Percentiles rank a stretch among this genome's conserved stretches.
Evolutionary conservation across 2,888 invertebrate genomes (phyloP).

Genomic region (Leptogaster cylindrica): DNA sequence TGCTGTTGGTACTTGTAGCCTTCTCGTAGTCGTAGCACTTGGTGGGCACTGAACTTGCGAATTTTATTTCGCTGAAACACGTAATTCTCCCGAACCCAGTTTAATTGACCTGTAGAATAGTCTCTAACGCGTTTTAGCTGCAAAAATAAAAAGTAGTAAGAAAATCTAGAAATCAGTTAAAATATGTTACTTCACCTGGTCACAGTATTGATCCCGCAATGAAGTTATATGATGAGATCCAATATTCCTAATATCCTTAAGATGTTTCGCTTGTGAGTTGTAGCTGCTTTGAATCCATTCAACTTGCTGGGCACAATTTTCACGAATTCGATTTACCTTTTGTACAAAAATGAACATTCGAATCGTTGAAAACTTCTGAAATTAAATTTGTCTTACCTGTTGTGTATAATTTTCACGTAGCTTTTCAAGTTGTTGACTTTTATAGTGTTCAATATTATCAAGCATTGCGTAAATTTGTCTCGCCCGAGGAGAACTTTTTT

Average conservation of each 20-base stretch:
- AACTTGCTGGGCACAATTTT: constrained; percentile 92
- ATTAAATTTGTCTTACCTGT: constrained; percentile 67
- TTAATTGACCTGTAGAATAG: constrained; percentile 88
- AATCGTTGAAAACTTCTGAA: constrained; percentile 1
- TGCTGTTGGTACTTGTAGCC: constrained; percentile 96
- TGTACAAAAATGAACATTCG: constrained; percentile 43
- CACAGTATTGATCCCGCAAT: constrained; percentile 88
- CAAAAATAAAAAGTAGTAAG: constrained; percentile 50
- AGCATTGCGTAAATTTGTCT: constrained; percentile 86
- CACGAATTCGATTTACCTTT: constrained; percentile 86
- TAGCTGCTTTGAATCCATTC: constrained; percentile 94
- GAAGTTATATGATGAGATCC: constrained; percentile 86
- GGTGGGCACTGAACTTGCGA: constrained; percentile 92
- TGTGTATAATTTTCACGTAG: constrained; percentile 89
- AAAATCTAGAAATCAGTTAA: constrained; percentile 41
- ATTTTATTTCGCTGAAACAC: constrained; percentile 94
- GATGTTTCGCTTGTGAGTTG: constrained; percentile 82
- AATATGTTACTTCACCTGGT: constrained; percentile 72
- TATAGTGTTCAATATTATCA: constrained; percentile 89
- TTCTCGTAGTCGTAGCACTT: constrained; percentile 85
- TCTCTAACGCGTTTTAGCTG: constrained; percentile 91
- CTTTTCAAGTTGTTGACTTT: constrained; percentile 85
- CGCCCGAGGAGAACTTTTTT: constrained; percentile 75
- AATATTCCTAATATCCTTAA: constrained; percentile 88
- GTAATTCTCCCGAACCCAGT: constrained; percentile 94